Base-by-base conservation (phyloP, 2,797 vertebrate species). In the Bufotes viridis region DNA sequence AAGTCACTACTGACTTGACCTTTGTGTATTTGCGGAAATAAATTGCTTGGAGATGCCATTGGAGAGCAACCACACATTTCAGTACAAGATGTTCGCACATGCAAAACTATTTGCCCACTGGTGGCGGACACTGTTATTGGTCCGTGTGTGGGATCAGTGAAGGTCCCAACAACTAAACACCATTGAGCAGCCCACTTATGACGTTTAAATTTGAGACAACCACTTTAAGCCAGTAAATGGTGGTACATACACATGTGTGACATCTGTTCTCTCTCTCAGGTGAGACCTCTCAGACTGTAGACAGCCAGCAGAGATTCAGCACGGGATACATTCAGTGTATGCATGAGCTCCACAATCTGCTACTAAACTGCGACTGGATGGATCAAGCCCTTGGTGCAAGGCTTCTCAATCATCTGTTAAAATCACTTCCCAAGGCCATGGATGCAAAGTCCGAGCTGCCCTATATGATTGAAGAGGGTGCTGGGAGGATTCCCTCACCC, bases 271-370 rank as follows among this genome's bases (percentile, higher is more conserved):
- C 55, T 55, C 11, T 55, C 13, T 12, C 29, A 92, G 87, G 95
- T 53, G 96, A 97, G 78, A 92, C 94, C 60, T 92, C 93, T 20
- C 75, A 94, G 87, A 95, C 96, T 7, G 90, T 96, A 86, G 96
- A 97, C 89, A 95, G 96, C 34, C 96, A 97, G 92, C 96, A 97
- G 93, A 94, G 95, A 17, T 98, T 96, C 94, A 97, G 96, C 94
- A 97, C 96, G 0, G 97, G 97, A 5, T 98, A 98, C 92, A 97
- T 98, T 87, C 96, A 97, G 94, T 97, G 96, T 91, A 96, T 98
- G 96, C 97, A 97, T 0, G 96, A 97, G 92, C 96, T 98, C 83
- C 97, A 97, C 93, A 97, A 96, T 92, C 95, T 97, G 91, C 96
- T 97, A 78, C 95, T 98, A 81, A 97, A 95, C 80, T 97, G 96